Base-by-base conservation (phyloP, 1,140 invertebrate genomes). In the Lucilia sericata region DNA sequence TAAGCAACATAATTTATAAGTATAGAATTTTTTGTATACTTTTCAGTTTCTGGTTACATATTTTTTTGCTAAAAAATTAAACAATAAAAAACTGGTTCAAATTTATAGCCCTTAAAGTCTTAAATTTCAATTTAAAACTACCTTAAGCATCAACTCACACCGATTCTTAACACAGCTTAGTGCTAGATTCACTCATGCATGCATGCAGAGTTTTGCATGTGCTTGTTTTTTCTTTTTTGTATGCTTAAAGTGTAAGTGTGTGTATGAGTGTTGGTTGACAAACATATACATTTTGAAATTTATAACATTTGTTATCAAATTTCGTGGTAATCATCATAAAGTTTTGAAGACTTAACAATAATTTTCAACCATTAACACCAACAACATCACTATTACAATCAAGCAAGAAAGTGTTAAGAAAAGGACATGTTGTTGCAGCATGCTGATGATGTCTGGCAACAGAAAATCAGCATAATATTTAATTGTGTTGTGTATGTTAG, bases 261-360 rank as follows among this genome's bases (percentile, higher is more conserved):
- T 60, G 13, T 70, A 5, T 70, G 2, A 7, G 55, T 60, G 55
- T 60, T 12, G 13, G 13, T 17, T 7, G 14, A 60, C 5, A 60
- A 17, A 17, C 19, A 21, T 80, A 21, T 80, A 80, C 42, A 80
- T 80, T 80, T 80, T 49, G 76, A 80, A 80, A 80, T 80, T 80
- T 80, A 80, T 80, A 80, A 80, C 42, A 80, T 80, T 80, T 80
- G 76, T 80, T 80, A 80, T 80, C 76, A 80, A 80, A 80, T 80
- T 80, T 80, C 76, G 76, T 80, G 76, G 76, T 80, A 80, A 80
- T 80, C 76, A 80, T 80, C 76, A 80, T 80, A 80, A 80, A 80
- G 8, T 80, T 80, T 80, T 80, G 76, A 80, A 80, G 76, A 51
- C 76, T 80, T 21, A 42, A 80, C 42, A 47, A 80, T 80, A 80